Base-by-base conservation (phyloP, 2,888 invertebrate species). In the Omphaloscelis lunosa region DNA sequence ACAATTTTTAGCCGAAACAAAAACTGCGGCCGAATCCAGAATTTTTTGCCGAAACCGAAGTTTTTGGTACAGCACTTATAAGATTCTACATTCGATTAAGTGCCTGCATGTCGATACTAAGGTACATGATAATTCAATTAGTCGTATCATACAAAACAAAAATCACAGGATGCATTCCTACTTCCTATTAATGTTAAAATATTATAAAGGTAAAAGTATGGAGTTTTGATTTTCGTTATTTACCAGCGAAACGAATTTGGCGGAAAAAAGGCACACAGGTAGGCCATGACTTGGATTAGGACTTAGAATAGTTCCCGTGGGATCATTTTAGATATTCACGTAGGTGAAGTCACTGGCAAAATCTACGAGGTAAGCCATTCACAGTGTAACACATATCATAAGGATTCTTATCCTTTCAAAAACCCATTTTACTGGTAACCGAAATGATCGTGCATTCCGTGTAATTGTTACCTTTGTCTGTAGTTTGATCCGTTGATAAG, bases 101-200 rank as follows among this genome's bases (percentile, higher is more conserved):
- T 63, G 15, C 17, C 17, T 53, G 53, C 27, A 71, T 53, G 29
- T 72, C 27, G 17, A 72, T 29, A 17, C 1, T 41, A 53, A 15
- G 1, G 27, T 39, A 72, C 72, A 70, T 27, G 48, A 69, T 51
- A 72, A 72, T 23, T 27, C 72, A 69, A 72, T 72, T 70, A 72
- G 70, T 15, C 20, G 7, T 69, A 51, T 51, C 70, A 20, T 27
- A 27, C 20, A 45, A 72, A 69, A n/a, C n/a, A 69, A 34, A 27
- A 17, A 11, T 34, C 12, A 34, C 12, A 48, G 20, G 17, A 20
- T 15, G 9, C 20, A 39, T 69, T 68, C 15, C 34, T 51, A 51
- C n/a, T 70, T 70, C 45, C 66, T 66, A 17, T n/a, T 23, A 11
- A 11, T 68, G 29, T 9, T 29, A n/a, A 53, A 53, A 11, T 53